phyloP scores from a whole-genome alignment of 1,140 invertebrate genomes.

The Zaprionus lachaisei region DNA sequence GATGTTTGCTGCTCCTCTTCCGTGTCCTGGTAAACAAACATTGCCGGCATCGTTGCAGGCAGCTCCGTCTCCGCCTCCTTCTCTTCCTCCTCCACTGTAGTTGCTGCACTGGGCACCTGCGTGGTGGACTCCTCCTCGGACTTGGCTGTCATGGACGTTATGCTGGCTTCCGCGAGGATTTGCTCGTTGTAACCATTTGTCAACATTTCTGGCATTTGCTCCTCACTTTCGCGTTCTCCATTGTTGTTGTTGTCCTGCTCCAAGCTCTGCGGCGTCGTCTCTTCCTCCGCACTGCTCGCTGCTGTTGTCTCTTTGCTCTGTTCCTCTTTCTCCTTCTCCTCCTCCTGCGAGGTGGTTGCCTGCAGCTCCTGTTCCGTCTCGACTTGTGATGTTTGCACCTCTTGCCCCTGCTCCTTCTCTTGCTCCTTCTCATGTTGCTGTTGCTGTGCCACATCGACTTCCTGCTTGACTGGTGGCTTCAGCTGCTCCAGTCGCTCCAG shows the following conservation, averaged over 20 bases:
- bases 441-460: conserved; percentile 27
- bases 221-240: conserved; percentile 24
- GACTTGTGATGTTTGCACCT: conserved; percentile 2
- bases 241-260: conserved; percentile 15
- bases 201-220: conserved; percentile 70
- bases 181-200: conserved; percentile 71
- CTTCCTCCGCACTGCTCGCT: conserved; percentile 17
- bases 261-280: conserved; percentile 11
- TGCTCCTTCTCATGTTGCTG: background rate
- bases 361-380: conserved; percentile 13
- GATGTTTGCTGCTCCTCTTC: conserved; percentile 51
- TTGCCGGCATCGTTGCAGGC: conserved; percentile 23
- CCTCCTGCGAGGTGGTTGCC: conserved; percentile 17
- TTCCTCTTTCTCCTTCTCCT: background rate
- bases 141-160: conserved; percentile 32
- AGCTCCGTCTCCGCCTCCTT: conserved; percentile 10
- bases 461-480: conserved; percentile 40
- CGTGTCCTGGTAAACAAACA: conserved; percentile 52
- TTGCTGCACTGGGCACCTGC: conserved; percentile 19
- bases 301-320: conserved; percentile 42
- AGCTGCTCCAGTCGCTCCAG: conserved; percentile 30
- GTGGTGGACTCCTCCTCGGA: conserved; percentile 30
- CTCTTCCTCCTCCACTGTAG: background rate
- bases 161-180: conserved; percentile 30
- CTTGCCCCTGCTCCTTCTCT: background rate